Evolutionary conservation across 2,888 invertebrate species (phyloP), one percentile per base, ranked within the genome.

Genomic region (Iselma pallidipennis): DNA sequence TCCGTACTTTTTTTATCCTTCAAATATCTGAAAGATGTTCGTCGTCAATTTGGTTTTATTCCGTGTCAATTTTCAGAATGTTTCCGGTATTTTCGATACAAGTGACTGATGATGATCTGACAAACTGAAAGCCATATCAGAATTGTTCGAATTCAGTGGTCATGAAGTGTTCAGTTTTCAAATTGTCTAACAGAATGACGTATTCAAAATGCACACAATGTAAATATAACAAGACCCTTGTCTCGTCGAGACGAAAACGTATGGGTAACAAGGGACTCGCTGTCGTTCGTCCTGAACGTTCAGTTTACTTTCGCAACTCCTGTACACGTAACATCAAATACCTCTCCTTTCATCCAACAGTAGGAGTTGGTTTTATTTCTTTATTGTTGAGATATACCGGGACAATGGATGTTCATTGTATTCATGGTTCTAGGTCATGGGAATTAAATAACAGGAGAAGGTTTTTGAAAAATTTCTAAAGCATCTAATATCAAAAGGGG

Each of bases 181-280:
- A 26, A 33, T 29, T n/a, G 25, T 28, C 12, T 50, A 48, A 31
- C 12, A 37, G 25, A 49, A 57, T 57, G 37, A 50, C 28, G 31
- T 50, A 57, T 57, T 57, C 50, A 57, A 45, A 33, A 57, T 57
- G 31, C 37, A 31, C 16, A 57, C 63, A 63, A 63, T 63, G 59
- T 63, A 60, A 63, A 63, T 63, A 59, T 60, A 63, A 60, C 59
- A 63, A 59, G 59, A 63, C 53, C 59, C 59, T 63, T 56, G 60
- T 59, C 54, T 63, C 57, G 60, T 49, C 45, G 33, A 57, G 56
- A 57, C 56, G 59, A 53, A 56, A 50, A 63, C 61, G 45, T 61
- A 56, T 61, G 61, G 61, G 56, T 49, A 56, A 56, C 57, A 53
- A 42, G 61, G 57, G 61, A 61, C 52, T 21, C 53, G 31, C 48